Base-by-base conservation (phyloP, 1,140 invertebrate species). In the Meloidogyne chitwoodi region DNA sequence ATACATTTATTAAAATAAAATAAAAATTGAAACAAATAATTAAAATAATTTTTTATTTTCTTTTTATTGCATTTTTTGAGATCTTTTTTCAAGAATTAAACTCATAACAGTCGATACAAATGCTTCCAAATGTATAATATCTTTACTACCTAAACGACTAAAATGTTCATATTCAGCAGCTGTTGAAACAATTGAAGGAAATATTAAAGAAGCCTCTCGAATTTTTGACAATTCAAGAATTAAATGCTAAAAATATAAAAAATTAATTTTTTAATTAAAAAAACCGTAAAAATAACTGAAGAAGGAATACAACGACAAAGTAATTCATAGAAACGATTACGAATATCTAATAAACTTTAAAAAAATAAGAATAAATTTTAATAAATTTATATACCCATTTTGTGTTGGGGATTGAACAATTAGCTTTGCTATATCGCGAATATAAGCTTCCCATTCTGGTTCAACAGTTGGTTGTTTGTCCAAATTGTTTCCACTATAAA, bases 361-460 rank as follows among this genome's bases (percentile, higher is more conserved):
- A 5, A 22, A 62, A 56, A 56, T 29, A 5, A 22, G n/a, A 22
- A 68, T n/a, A 74, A 41, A 16, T 12, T 6, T 22, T 16, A 76
- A 22, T 29, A n/a, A 48, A 81, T 61, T 44, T 16, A 38, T 74
- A 77, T 78, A 89, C 89, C 92, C 92, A 73, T 91, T 91, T 0
- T 94, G 93, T 78, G 91, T 93, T 87, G 98, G 95, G 87, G 98
- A 93, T 24, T 91, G 89, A 8, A 96, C 89, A 83, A 98, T 95
- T 88, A 93, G 91, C 65, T 90, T 91, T 0, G 94, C 95, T 22
- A 94, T 97, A 77, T 93, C 92, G 81, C 90, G 89, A 16, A 99
- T 91, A 87, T 92, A 98, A 1, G 92, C 85, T 88, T 95, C 92
- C 96, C 96, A 99, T 89, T 98, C 95, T 6, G 95, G 92, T 84